Conservation (phyloP, 1,140 invertebrate genomes). For the Panulirus ornatus region DNA sequence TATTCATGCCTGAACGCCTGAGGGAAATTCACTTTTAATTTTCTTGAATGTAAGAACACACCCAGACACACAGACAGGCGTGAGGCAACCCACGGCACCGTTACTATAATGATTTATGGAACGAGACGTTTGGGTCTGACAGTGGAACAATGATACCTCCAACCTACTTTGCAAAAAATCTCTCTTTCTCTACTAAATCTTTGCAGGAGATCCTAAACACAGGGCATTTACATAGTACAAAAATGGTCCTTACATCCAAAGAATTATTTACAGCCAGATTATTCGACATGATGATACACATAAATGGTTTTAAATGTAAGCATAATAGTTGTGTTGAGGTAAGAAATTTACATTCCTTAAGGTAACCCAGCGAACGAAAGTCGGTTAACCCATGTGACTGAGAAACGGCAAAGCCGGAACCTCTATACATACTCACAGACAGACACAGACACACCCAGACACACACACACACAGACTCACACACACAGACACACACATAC, state of each 20-base stretch:
- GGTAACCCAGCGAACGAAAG: slow-evolving; percentile 35
- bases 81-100: too few species aligned
- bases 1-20: too few species aligned
- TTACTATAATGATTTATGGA: too few species aligned
- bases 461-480: background rate
- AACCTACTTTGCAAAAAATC: background rate
- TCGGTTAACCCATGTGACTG: too few species aligned
- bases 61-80: too few species aligned
- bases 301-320: background rate
- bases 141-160: too few species aligned
- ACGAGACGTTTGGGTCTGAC: too few species aligned
- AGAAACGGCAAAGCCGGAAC: too few species aligned
- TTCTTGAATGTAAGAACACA: too few species aligned
- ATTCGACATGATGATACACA: background rate
- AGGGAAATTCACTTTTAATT: too few species aligned
- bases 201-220: background rate
- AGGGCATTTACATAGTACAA: slow-evolving; percentile 24
- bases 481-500: background rate
- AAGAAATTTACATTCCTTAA: slow-evolving; percentile 15
- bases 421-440: background rate
- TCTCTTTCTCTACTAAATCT: background rate
- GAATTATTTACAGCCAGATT: slow-evolving; percentile 31
- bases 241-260: slow-evolving; percentile 27
- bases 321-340: background rate
- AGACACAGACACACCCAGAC: background rate